Base-by-base conservation (phyloP, 1,140 invertebrate genomes). In the Tigriopus japonicus region DNA sequence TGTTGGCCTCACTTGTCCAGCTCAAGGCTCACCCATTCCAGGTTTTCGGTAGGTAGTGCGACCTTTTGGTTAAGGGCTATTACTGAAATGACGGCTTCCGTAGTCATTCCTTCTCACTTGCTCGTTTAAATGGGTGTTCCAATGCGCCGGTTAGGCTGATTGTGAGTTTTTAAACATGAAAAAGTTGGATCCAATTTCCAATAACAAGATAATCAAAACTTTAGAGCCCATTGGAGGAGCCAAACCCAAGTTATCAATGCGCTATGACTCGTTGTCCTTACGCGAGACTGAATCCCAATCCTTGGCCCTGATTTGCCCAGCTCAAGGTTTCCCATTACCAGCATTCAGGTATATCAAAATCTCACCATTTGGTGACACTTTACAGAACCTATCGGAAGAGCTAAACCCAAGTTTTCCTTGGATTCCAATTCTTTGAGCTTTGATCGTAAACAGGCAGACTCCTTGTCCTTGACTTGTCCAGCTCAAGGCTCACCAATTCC, bases 301-400 rank as follows among this genome's bases (percentile, higher is more conserved):
- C 2, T 56, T 56, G 21, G 19, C 17, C 28, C 7, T 59, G 58
- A 17, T 19, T 14, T 59, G 58, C 68, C 81, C 84, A 72, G 82
- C 83, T 60, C 81, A 84, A 73, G 80, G 78, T 67, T 81, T 75
- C 71, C 81, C 81, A 63, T 75, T 81, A 60, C 82, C 82, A 61
- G 67, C 76, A 65, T 81, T 81, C 76, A 83, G 81, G 82, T 84
- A 75, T 66, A 67, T 61, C 35, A 1, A 54, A 52, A 6, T 41
- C 42, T 3, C 41, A n/a, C 19, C n/a, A 5, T 7, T 28, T 54
- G 13, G n/a, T 21, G 12, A 58, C 1, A n/a, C n/a, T 58, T 58
- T 42, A 5, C 21, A 58, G 56, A 58, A 40, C 56, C 56, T 15
- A 42, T 58, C 6, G 40, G 56, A 35, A 41, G 35, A 14, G 23